Conservation (phyloP, 2,888 invertebrate genomes). For the Mesoligia furuncula region DNA sequence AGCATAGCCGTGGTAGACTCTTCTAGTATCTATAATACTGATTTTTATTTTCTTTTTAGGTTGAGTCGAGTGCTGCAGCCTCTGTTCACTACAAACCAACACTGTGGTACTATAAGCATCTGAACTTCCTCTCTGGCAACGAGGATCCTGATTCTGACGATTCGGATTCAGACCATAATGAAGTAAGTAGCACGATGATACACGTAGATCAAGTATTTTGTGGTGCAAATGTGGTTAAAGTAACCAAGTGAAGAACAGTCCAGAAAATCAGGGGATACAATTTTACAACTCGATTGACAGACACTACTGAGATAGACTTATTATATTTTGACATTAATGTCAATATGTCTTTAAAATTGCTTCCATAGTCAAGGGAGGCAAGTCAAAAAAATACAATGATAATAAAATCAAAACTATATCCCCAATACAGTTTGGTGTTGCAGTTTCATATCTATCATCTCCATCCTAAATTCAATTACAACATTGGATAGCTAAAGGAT, state of each 20-base stretch:
- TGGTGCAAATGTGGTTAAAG: not conserved
- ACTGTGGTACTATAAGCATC: conserved; percentile 55
- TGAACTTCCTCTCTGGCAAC: conserved; percentile 54
- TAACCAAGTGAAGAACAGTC: not conserved
- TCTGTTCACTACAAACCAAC: conserved; percentile 35
- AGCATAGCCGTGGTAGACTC: conserved; percentile 2
- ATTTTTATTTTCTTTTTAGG: conserved; percentile 37
- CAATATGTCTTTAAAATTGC: no score
- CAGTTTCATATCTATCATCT: no score
- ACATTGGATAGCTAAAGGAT: no score
- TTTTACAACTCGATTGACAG: not conserved
- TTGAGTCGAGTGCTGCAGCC: conserved; percentile 23
- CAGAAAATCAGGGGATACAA: not conserved
- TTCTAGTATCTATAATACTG: not conserved
- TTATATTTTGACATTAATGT: no score
- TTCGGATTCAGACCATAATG: conserved; percentile 37
- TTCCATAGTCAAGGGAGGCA: no score
- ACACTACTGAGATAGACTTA: not conserved
- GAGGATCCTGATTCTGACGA: conserved; percentile 22
- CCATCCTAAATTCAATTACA: no score
- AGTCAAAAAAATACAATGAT: no score
- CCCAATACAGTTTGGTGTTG: no score
- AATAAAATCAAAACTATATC: no score
- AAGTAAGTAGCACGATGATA: conserved; percentile 26
- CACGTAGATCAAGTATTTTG: not conserved